Evolutionary conservation across 2,797 vertebrate genomes (phyloP).

Genomic region (Dryobates pubescens): DNA sequence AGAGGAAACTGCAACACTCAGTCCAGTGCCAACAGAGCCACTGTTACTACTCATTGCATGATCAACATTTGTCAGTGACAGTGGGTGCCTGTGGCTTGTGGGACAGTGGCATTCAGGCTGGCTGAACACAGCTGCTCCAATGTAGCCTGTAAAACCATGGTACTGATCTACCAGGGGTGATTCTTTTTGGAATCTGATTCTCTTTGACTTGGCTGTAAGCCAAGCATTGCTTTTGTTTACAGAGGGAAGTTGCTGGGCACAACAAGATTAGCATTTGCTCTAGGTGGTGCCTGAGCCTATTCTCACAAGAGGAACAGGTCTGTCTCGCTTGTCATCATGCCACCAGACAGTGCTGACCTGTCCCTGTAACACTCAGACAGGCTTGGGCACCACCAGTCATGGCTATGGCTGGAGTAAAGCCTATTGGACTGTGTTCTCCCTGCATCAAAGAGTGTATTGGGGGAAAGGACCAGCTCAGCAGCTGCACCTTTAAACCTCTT

Average conservation of each 20-base stretch:
- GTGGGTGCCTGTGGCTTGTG: neutral
- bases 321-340: neutral
- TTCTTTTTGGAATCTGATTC: slow-evolving; percentile 49
- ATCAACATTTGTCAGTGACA: neutral
- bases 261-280: neutral
- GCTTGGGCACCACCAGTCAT: neutral
- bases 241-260: neutral
- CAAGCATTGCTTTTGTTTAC: neutral
- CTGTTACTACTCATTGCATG: slow-evolving; percentile 29
- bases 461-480: neutral
- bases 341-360: neutral
- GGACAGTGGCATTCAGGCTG: neutral
- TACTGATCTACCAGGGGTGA: neutral
- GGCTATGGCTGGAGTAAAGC: neutral
- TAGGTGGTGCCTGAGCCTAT: neutral
- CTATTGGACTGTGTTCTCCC: neutral
- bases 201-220: slow-evolving; percentile 1
- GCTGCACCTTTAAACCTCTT: neutral
- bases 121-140: neutral
- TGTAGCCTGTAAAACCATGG: neutral
- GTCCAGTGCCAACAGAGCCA: slow-evolving; percentile 11
- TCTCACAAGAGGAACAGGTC: neutral
- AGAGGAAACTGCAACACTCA: slow-evolving; percentile 10
- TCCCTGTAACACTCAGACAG: neutral
- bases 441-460: neutral